Evolutionary conservation across 2,888 invertebrate genomes (phyloP).

Genomic region (Osmoderma eremita): DNA sequence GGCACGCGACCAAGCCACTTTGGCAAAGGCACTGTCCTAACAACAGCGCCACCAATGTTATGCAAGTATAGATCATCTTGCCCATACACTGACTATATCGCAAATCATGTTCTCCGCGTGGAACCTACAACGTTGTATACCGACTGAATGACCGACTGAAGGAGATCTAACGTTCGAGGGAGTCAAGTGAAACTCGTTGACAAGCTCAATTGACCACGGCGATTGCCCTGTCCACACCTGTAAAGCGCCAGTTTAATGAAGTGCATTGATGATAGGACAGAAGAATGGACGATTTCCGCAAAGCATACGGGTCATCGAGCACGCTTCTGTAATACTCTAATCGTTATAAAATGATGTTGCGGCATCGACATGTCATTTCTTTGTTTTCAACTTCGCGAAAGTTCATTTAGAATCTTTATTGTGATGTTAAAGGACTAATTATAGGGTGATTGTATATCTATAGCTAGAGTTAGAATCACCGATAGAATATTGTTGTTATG

Average conservation of each 20-base stretch:
- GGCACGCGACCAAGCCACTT: slow-evolving; percentile 65
- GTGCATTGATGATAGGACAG: slow-evolving; percentile 19
- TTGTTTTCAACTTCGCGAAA: slow-evolving; percentile 1
- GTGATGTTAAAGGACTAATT: too few relatives aligned
- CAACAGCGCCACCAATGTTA: slow-evolving; percentile 17
- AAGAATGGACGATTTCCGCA: slow-evolving; percentile 29
- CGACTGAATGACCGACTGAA: slow-evolving; percentile 5
- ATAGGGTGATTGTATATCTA: too few relatives aligned
- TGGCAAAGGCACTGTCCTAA: slow-evolving; percentile 27
- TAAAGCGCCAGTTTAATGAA: slow-evolving; percentile 26
- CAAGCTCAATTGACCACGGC: slow-evolving; percentile 18
- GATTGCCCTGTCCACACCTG: slow-evolving; percentile 40
- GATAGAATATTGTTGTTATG: too few relatives aligned
- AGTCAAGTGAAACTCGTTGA: slow-evolving; percentile 11
- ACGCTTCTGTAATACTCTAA: slow-evolving; percentile 7
- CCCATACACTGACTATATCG: slow-evolving; percentile 10
- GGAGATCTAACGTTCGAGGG: not conserved
- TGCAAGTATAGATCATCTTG: slow-evolving; percentile 27
- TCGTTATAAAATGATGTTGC: slow-evolving; percentile 8
- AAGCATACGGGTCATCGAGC: slow-evolving; percentile 32
- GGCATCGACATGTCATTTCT: not conserved
- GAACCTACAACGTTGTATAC: not conserved
- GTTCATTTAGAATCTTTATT: slow-evolving; percentile 3
- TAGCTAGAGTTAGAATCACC: too few relatives aligned
- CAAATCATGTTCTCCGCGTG: slow-evolving; percentile 31